A percentile compares a stretch with the other conserved stretches of the same genome.
These are phyloP conservation scores for Sprattus sprattus DNA, from an alignment of 2,113 vertebrate genomes.

Conservation along the genomic window DNA sequence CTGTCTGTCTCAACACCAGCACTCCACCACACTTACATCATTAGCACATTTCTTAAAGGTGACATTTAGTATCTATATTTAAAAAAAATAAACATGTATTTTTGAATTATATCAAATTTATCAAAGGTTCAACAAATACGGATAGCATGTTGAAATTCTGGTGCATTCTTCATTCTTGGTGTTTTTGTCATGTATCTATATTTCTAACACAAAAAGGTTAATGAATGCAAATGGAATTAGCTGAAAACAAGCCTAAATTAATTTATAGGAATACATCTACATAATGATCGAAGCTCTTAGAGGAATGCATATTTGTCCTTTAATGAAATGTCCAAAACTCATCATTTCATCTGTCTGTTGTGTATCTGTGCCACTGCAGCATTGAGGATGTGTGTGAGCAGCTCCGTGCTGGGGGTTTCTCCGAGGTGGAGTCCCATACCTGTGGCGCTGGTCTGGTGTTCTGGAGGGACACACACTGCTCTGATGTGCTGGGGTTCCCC, in stretches of 20 bases:
- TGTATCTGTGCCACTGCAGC: conserved; percentile 60
- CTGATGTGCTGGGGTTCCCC: conserved; percentile 82
- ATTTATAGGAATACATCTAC: background rate
- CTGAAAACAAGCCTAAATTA: background rate
- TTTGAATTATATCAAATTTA: no score
- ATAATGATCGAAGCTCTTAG: background rate
- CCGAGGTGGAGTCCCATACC: conserved; percentile 65
- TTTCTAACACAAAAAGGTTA: no score
- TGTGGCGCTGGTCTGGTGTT: conserved; percentile 67
- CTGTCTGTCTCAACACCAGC: background rate
- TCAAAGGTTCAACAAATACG: no score
- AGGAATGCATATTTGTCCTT: background rate
- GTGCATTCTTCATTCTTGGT: no score
- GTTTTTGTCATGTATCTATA: no score
- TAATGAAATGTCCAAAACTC: no score
- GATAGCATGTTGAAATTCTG: no score
- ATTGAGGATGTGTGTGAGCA: conserved; percentile 72
- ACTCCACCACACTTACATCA: background rate
- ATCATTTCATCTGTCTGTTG: background rate
- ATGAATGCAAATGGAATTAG: no score
- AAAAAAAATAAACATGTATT: no score
- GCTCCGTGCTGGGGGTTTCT: conserved; percentile 70
- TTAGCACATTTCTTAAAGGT: no score
- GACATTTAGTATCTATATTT: no score
- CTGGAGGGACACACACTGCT: conserved; percentile 81